Evolutionary conservation across 2,797 vertebrate species (phyloP), one percentile per base, ranked within the genome.

Genomic region (Rhincodon typus): DNA sequence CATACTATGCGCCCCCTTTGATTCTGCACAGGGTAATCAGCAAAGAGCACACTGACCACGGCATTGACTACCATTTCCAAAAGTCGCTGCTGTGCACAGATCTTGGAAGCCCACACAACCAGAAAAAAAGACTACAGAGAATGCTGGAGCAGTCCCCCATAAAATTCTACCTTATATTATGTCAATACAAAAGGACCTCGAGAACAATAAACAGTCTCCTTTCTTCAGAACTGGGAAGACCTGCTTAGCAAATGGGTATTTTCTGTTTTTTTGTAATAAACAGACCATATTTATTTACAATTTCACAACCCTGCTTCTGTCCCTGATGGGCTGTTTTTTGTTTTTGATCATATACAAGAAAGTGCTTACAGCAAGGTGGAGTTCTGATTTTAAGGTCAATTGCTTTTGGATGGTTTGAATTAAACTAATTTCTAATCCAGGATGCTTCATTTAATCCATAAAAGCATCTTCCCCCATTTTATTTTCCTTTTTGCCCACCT

Each of bases 211-310:
- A 21, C 50, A n/a, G n/a, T n/a, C n/a, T 91, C 67, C 15, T 90
- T n/a, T 38, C 34, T 38, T 25, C 15, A 91, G 27, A 88, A 7
- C n/a, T 91, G 6, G 34, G 66, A 66, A 15, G 87, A 34, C 15
- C 3, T 67, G 57, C n/a, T n/a, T 38, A 27, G n/a, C n/a, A n/a
- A n/a, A n/a, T n/a, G n/a, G n/a, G n/a, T 66, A n/a, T n/a, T 94
- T 74, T 30, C 69, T 94, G 38, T 90, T 13, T 34, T 13, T 50
- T 46, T 30, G 19, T 50, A 72, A 72, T 94, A 72, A 94, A 50
- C 25, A 94, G 38, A 72, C 93, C 69, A 74, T 50, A 94, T 70
- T 94, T 94, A 94, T 66, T 91, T 91, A n/a, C 34, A 66, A 46
- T 21, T 91, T 62, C n/a, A 17, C 66, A 69, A 94, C 69, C 4